Evolutionary conservation across 1,140 invertebrate species (phyloP).

Genomic region (Augochlora pura): DNA sequence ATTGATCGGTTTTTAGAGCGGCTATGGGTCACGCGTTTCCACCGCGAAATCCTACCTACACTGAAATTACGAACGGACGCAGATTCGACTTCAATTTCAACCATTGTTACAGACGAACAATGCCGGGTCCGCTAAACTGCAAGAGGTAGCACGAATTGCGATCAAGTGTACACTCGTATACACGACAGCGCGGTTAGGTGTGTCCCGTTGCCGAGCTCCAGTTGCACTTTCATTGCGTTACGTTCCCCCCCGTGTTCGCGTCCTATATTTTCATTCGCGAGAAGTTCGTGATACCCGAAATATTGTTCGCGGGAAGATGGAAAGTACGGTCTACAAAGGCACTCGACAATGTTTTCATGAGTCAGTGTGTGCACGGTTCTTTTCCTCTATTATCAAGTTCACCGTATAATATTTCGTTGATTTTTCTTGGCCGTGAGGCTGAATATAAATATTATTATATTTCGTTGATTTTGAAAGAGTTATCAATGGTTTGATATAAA

Average conservation of each 20-base stretch:
- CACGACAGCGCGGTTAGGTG: slow-evolving; percentile 1
- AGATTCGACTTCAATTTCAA: slow-evolving; percentile 43
- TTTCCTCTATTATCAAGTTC: too few species aligned
- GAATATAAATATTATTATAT: too few species aligned
- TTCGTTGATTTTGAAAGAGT: too few species aligned
- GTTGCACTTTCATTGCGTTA: slow-evolving; percentile 21
- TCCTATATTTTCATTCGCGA: slow-evolving; percentile 4
- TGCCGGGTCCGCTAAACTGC: slow-evolving; percentile 46
- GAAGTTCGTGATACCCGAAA: neutral
- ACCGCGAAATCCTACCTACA: slow-evolving; percentile 25
- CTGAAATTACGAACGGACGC: slow-evolving; percentile 44
- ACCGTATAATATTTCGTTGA: too few species aligned
- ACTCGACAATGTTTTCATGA: too few species aligned
- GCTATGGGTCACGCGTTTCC: slow-evolving; percentile 2
- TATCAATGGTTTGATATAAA: too few species aligned
- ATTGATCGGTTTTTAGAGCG: slow-evolving; percentile 6
- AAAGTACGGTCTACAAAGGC: neutral
- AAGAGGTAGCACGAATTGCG: slow-evolving; percentile 43
- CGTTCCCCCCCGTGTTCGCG: neutral
- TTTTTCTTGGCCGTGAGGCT: too few species aligned
- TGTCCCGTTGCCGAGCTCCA: slow-evolving; percentile 17
- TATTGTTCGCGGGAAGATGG: neutral
- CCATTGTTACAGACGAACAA: slow-evolving; percentile 42
- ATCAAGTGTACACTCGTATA: slow-evolving; percentile 16
- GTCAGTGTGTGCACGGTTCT: too few species aligned